A percentile compares a stretch with the other conserved stretches of the same genome.
These are phyloP conservation scores for Nyctereutes procyonoides DNA, from an alignment of 2,113 vertebrate species.

Conservation along the genomic window DNA sequence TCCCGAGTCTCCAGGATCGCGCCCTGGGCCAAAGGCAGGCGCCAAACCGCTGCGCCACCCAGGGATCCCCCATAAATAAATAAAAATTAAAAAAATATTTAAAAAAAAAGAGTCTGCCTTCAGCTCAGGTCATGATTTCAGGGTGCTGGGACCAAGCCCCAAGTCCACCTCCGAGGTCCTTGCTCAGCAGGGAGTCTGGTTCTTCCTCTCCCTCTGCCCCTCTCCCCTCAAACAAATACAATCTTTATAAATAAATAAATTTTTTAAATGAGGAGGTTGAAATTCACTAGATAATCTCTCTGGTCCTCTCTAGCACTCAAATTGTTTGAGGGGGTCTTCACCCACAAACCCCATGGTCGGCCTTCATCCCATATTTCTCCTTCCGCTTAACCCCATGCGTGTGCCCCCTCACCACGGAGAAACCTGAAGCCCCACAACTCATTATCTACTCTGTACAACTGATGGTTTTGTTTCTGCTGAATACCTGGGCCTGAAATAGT, in stretches of 20 bases:
- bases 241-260: neutral
- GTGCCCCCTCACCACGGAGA: neutral
- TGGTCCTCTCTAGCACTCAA: neutral
- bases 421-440: neutral
- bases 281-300: neutral
- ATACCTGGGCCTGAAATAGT: neutral
- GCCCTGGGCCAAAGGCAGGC: too few relatives aligned
- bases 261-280: neutral
- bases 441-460: neutral
- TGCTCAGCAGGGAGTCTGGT: neutral
- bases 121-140: neutral
- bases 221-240: neutral
- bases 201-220: neutral
- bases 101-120: neutral
- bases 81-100: too few relatives aligned
- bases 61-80: too few relatives aligned
- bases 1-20: too few relatives aligned
- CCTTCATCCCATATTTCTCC: neutral
- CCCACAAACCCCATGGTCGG: neutral
- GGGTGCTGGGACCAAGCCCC: neutral
- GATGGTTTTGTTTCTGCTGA: neutral
- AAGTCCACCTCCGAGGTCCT: neutral
- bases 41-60: too few relatives aligned
- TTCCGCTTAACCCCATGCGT: neutral
- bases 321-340: neutral